Conservation (phyloP, 1,140 invertebrate genomes). For the Eupeodes corollae region DNA sequence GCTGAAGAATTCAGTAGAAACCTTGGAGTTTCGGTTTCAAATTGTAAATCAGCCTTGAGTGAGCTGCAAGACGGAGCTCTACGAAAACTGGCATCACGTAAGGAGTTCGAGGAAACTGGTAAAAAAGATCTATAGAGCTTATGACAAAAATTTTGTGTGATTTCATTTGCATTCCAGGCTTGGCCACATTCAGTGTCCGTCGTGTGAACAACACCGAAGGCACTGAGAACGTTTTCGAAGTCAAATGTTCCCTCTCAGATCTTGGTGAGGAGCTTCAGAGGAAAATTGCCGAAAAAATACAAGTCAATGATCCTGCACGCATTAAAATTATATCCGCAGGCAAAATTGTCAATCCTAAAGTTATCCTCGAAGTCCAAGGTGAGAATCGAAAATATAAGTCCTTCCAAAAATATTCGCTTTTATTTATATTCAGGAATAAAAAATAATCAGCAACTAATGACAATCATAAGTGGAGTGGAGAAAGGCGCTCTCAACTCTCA, state of each 20-base stretch:
- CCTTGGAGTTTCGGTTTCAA: conserved; percentile 41
- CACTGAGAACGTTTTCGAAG: conserved; percentile 22
- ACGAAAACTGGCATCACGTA: conserved; percentile 50
- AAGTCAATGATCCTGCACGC: conserved; percentile 22
- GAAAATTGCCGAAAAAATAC: conserved; percentile 41
- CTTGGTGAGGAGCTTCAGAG: conserved; percentile 45
- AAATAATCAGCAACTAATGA: conserved; percentile 58
- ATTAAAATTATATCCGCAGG: conserved; percentile 58
- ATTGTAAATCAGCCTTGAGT: conserved; percentile 43
- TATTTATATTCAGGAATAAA: conserved; percentile 32
- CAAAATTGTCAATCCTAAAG: conserved; percentile 46
- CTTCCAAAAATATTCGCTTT: not conserved
- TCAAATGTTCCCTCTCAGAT: conserved; percentile 27
- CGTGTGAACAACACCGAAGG: conserved; percentile 23
- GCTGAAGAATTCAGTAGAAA: conserved; percentile 42
- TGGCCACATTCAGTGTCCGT: conserved; percentile 31
- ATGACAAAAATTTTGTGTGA: not conserved
- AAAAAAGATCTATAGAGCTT: not conserved
- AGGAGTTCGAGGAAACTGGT: conserved; percentile 51
- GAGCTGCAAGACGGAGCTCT: conserved; percentile 56
- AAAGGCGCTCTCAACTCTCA: conserved; percentile 19
- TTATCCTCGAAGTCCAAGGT: conserved; percentile 42
- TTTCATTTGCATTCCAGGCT: conserved; percentile 4
- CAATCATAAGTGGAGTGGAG: conserved; percentile 36
- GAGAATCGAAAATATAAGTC: not conserved